Evolutionary conservation across 2,888 invertebrate genomes (phyloP).

Genomic region (Caradrina kadenii): DNA sequence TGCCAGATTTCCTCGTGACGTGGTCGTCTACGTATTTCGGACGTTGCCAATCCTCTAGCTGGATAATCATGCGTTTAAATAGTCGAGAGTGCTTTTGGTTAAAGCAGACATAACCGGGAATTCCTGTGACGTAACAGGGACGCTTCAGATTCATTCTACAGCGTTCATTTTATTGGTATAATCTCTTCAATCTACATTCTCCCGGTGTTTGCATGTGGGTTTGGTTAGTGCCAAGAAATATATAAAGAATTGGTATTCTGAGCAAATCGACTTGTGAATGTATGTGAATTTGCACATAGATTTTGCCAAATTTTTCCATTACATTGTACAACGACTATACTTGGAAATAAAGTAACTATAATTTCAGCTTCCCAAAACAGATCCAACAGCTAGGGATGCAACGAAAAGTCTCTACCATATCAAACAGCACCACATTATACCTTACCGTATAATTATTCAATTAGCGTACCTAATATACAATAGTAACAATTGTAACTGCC

Average conservation of each 20-base stretch:
- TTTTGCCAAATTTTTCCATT: no score
- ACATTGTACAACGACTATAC: no score
- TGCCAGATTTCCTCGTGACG: constrained; percentile 58
- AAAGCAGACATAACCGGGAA: constrained; percentile 33
- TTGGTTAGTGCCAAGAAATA: constrained; percentile 34
- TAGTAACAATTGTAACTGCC: no score
- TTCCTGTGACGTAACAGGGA: constrained; percentile 45
- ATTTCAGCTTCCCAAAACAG: no score
- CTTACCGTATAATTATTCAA: no score
- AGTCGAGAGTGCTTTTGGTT: constrained; percentile 31
- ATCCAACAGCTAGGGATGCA: no score
- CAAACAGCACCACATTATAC: no score
- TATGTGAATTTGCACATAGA: neutral
- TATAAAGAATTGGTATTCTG: neutral
- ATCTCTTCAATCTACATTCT: constrained; percentile 10
- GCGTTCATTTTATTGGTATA: constrained; percentile 9
- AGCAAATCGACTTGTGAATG: neutral
- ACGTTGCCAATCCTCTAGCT: constrained; percentile 56
- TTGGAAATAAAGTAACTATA: no score
- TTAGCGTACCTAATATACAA: no score
- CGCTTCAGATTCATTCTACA: constrained; percentile 15
- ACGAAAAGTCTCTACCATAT: no score
- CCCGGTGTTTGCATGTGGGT: constrained; percentile 3
- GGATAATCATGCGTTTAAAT: constrained; percentile 47
- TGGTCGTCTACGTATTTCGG: constrained; percentile 53